Evolutionary conservation across 2,797 vertebrate genomes (phyloP).

Genomic region (Staurois parvus): DNA sequence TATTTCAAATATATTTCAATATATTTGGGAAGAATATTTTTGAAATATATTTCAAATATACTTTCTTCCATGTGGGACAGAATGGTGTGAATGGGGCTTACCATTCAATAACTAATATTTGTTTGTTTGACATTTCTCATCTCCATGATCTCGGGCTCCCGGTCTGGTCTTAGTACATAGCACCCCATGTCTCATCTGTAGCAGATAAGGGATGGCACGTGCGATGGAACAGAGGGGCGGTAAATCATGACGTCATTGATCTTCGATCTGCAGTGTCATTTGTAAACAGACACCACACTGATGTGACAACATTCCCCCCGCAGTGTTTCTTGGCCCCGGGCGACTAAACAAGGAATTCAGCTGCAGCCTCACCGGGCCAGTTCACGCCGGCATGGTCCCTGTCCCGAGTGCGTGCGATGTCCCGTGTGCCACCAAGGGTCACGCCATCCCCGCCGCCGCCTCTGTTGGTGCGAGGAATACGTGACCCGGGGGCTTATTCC

Average conservation of each 20-base stretch:
- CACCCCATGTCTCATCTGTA: too few relatives aligned
- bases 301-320: neutral
- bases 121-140: too few relatives aligned
- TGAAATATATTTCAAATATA: too few relatives aligned
- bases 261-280: neutral
- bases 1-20: too few relatives aligned
- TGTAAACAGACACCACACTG: neutral
- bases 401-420: neutral
- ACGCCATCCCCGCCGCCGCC: neutral
- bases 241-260: conserved; percentile 10
- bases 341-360: neutral
- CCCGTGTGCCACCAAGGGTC: neutral
- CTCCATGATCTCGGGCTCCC: too few relatives aligned
- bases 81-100: too few relatives aligned
- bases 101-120: too few relatives aligned
- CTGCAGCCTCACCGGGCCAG: neutral
- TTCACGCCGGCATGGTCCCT: neutral
- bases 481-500: neutral
- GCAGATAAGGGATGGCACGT: too few relatives aligned
- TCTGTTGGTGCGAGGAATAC: neutral
- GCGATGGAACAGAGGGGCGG: neutral
- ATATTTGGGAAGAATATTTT: too few relatives aligned
- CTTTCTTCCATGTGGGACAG: too few relatives aligned
- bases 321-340: neutral
- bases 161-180: too few relatives aligned